Evolutionary conservation across 2,888 invertebrate species (phyloP), one percentile per base, ranked within the genome.

Genomic region (Phyllotreta cruciferae): DNA sequence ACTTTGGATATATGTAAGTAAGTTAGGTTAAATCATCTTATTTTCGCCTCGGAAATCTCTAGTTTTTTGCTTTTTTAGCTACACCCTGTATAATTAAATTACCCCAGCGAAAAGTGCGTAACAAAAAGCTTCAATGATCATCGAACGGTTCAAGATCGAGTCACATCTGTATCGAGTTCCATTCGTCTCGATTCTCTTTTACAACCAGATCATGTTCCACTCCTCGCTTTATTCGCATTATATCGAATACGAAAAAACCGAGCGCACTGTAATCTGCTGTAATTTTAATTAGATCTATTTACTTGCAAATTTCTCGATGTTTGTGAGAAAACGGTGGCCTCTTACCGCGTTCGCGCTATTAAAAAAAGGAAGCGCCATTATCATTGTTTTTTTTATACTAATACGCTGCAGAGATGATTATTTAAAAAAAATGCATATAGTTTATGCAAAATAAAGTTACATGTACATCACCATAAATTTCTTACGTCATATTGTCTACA

Each of bases 261-360:
- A 24, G 24, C 24, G 60, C 56, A 50, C 52, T 38, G 36, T 39
- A 44, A 42, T 58, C 60, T 63, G 56, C 56, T 60, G 64, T 42
- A 44, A 41, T 56, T 56, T 56, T 60, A 64, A 64, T 64, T 60
- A 60, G 56, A 38, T 60, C 56, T 60, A 64, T 64, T 64, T 64
- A 64, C 60, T 64, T 64, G 64, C 42, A 60, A 64, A 64, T 64
- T 64, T 64, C 64, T 50, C 53, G 34, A 11, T 44, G 42, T 42
- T 49, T 60, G 64, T 60, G 60, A 64, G 64, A 64, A 64, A 60
- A 64, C 56, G 52, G 60, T 60, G 45, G 11, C 56, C 35, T 56
- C 35, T 56, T 42, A 56, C 45, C 34, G n/a, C n/a, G 35, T 39
- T 42, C 42, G 34, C 41, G 34, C 14, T 10, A 55, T 55, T 55